Base-by-base conservation (phyloP, 2,797 vertebrate genomes). In the Microcaecilia unicolor region DNA sequence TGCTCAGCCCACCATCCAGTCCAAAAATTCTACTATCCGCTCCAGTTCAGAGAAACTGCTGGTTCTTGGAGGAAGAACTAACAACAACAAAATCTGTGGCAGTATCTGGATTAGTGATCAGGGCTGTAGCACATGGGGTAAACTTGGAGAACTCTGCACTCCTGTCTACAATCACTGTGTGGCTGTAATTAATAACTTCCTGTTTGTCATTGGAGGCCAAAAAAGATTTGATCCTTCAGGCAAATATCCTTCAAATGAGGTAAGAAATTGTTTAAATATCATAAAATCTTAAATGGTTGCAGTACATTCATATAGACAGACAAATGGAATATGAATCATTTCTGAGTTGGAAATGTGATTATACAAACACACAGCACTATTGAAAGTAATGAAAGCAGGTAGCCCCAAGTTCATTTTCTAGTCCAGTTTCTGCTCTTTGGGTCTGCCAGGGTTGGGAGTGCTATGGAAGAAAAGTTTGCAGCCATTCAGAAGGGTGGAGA, bases 131-230 rank as follows among this genome's bases (percentile, higher is more conserved):
- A 14, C 25, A 5, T 78, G 67, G 70, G 18, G 5, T 7, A 58
- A 42, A 18, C 20, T 69, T 0, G 47, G 55, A n/a, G 44, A 72
- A 4, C 60, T 76, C 27, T 12, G n/a, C 1, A 6, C 25, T 15
- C 72, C 76, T 0, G n/a, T 70, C 3, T 73, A 79, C 51, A 78
- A 78, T 28, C 72, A 78, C 44, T 60, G 60, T 0, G 43, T 58
- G 0, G 39, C 45, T 2, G 37, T 52, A 33, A 28, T 73, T 18
- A 49, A 41, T 0, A 22, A 53, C 25, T 76, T 79, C 18, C 48
- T 77, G 19, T 77, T 72, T 9, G 38, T 78, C 18, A 34, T 74
- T 1, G 61, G 72, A 3, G 74, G 76, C 13, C 74, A 74, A 46
- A 18, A 25, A 28, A 64, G 15, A 5, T 78, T 70, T 16, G 70